phyloP scores from a whole-genome alignment of 1,140 invertebrate genomes.

The Zaprionus camerounensis region DNA sequence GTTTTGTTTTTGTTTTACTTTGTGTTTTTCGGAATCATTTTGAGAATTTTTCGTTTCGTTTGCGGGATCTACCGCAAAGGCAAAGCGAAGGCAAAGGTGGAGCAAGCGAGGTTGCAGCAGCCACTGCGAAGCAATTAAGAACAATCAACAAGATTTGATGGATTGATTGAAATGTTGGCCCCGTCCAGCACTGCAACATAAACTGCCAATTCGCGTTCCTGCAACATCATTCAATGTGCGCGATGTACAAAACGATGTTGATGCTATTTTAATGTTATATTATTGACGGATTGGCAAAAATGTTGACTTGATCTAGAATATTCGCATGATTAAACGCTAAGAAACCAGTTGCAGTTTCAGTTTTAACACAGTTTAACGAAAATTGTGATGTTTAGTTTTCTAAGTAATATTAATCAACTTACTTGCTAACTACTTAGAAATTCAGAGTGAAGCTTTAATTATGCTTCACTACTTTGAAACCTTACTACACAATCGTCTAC shows the following conservation, averaged over 20 bases:
- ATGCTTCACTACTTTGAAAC: no score
- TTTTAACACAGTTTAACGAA: not conserved
- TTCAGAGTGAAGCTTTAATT: no score
- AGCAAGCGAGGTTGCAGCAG: conserved; percentile 8
- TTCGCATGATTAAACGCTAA: not conserved
- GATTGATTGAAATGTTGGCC: conserved; percentile 64
- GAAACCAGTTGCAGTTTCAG: not conserved
- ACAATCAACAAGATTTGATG: conserved; percentile 73
- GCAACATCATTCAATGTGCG: conserved; percentile 24
- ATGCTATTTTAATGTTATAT: not conserved
- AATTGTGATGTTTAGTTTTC: no score
- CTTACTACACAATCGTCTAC: no score
- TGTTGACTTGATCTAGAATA: not conserved
- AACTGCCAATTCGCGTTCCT: conserved; percentile 25
- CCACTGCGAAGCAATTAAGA: conserved; percentile 68
- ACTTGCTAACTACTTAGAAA: no score
- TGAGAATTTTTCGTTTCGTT: conserved; percentile 46
- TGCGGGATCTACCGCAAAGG: conserved; percentile 51
- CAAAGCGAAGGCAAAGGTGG: conserved; percentile 33
- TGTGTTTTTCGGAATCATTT: conserved; percentile 30
- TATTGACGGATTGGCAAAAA: not conserved
- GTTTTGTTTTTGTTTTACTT: conserved; percentile 24
- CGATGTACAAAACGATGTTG: not conserved
- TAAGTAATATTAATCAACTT: no score
- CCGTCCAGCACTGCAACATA: conserved; percentile 8